Evolutionary conservation across 2,797 vertebrate species (phyloP), one percentile per base, ranked within the genome.

Genomic region (Caiman crocodilus): DNA sequence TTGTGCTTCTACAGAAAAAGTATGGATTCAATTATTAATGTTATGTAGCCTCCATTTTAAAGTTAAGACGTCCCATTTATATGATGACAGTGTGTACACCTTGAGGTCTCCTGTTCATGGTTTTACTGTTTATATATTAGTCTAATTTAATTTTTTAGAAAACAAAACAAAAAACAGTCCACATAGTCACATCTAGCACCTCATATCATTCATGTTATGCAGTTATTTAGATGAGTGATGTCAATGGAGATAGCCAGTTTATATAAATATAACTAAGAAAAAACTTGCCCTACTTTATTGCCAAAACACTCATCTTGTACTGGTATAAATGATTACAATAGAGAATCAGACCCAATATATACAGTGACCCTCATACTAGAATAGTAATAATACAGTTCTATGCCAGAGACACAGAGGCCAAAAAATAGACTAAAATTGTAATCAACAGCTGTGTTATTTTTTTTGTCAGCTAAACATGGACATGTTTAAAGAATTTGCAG

Each of bases 241-340:
- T 30, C 71, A 89, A 71, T 56, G 59, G 11, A 67, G 12, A 79
- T 76, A 71, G 57, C 25, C 75, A 73, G 85, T 77, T 82, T 77
- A n/a, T 12, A 32, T 32, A 20, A 55, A 13, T 4, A 11, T 71
- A 88, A 67, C 13, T 23, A 50, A 2, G 15, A 84, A 78, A 50
- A 60, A 93, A 76, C 30, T 61, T 50, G 42, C 42, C 42, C 42
- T 50, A 50, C 42, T 10, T 50, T 3, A 50, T 50, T 50, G 42
- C 42, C 42, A 50, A 10, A 50, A 50, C 42, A 50, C 42, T 28
- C 1, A 1, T 55, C 56, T 17, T 0, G 0, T 13, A 1, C 0
- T n/a, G 50, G 50, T 28, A 10, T 50, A 42, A 26, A 61, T 30
- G 60, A 59, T 8, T 16, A 14, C 17, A 21, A 8, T 58, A 65